These are phyloP conservation scores for Cordylochernes scorpioides DNA, from an alignment of 2,888 invertebrate species.

Conservation along the genomic window DNA sequence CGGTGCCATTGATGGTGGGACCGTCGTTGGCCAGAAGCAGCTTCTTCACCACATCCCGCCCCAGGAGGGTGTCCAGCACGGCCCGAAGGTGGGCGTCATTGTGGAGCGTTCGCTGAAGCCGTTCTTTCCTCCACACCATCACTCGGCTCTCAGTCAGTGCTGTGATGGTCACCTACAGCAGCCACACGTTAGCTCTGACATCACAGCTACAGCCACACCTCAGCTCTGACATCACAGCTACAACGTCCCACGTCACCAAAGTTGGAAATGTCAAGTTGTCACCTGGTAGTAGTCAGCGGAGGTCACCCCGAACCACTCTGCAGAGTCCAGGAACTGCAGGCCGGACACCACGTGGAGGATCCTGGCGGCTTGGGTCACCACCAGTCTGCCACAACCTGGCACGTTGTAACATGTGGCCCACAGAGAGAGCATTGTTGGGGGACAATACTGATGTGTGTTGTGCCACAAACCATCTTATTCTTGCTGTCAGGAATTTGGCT, in stretches of 20 bases:
- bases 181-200: too few species aligned
- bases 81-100: slow-evolving; percentile 46
- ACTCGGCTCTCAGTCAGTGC: slow-evolving; percentile 60
- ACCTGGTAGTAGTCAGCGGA: slow-evolving; percentile 64
- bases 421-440: too few species aligned
- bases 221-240: too few species aligned
- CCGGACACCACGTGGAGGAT: slow-evolving; percentile 59
- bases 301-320: slow-evolving; percentile 66
- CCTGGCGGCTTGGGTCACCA: slow-evolving; percentile 53
- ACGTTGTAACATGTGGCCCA: not conserved
- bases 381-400: slow-evolving; percentile 31
- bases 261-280: slow-evolving; percentile 10
- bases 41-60: slow-evolving; percentile 57
- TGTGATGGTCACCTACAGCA: slow-evolving; percentile 45
- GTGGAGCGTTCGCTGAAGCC: slow-evolving; percentile 55
- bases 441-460: too few species aligned
- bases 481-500: too few species aligned
- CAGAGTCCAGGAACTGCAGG: slow-evolving; percentile 62
- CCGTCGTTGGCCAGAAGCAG: slow-evolving; percentile 41
- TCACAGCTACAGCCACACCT: too few species aligned
- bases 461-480: too few species aligned
- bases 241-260: too few species aligned
- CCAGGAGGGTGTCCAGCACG: slow-evolving; percentile 58
- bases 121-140: slow-evolving; percentile 57
- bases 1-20: too few species aligned